Evolutionary conservation across 1,140 invertebrate genomes (phyloP), one percentile per base, ranked within the genome.

Genomic region (Diprion similis): DNA sequence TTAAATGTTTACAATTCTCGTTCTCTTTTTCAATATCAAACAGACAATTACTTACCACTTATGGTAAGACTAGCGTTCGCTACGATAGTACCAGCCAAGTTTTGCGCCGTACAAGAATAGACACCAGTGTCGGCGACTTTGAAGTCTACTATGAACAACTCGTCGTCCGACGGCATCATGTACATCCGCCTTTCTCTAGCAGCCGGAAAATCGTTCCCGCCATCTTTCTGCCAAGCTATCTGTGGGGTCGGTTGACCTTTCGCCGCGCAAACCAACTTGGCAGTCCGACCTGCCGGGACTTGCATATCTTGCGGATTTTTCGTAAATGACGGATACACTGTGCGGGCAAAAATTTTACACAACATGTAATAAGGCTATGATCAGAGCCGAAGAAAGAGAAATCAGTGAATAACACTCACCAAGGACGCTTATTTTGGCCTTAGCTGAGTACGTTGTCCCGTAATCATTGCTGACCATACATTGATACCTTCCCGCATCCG

Each of bases 171-270:
- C 0, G 95, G 94, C 91, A 97, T 96, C 48, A 98, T 95, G 84
- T 96, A 94, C 92, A 99, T 95, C 24, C 98, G 89, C 65, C 97
- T 91, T 85, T 99, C 97, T 73, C 94, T 90, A 15, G 97, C 97
- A 10, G 98, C 97, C 10, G 97, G 97, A 85, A 99, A 99, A 85
- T 98, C 95, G 84, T 95, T 95, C 0, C 94, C 95, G n/a, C 95
- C 95, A 89, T 98, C 97, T 87, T 99, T 98, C 80, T 96, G 94
- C 93, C 97, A 96, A 0, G 95, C 93, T 76, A 98, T 96, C 85
- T 96, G 92, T 47, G 97, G 97, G 37, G 90, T 86, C 0, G 97
- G 97, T 78, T 95, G 93, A 1, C 97, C 98, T 73, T 91, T 91
- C 11, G 97, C 97, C 1, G 95, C 94, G 90, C 98, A 99, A 78